Evolutionary conservation across 2,888 invertebrate species (phyloP).

Genomic region (Trachelus tabidus): DNA sequence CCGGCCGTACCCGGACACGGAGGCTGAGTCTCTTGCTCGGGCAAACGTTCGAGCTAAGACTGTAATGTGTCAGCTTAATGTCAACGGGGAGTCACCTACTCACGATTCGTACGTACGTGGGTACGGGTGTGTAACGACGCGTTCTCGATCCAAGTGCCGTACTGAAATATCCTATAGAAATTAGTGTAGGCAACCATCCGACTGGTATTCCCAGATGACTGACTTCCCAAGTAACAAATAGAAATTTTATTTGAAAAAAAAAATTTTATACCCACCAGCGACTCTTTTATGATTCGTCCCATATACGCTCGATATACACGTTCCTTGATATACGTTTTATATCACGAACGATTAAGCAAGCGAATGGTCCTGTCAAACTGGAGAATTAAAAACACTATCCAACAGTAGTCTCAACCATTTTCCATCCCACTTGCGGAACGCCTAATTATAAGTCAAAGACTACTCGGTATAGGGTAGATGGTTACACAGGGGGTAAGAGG

Average conservation of each 20-base stretch:
- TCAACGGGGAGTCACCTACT: constrained; percentile 44
- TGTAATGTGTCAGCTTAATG: constrained; percentile 50
- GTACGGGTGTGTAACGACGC: neutral
- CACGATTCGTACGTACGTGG: constrained; percentile 20
- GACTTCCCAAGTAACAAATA: constrained; percentile 2
- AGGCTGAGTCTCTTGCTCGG: constrained; percentile 29
- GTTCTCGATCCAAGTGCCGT: neutral
- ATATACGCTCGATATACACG: neutral
- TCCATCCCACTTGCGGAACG: neutral
- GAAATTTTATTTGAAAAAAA: constrained; percentile 20
- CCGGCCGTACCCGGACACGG: constrained; percentile 13
- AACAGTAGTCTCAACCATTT: neutral
- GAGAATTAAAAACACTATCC: too few relatives aligned
- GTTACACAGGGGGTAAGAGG: neutral
- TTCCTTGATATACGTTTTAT: too few relatives aligned
- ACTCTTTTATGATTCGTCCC: neutral
- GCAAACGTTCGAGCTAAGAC: constrained; percentile 29
- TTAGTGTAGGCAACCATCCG: neutral
- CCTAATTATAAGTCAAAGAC: neutral
- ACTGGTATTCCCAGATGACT: neutral
- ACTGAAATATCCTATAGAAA: neutral
- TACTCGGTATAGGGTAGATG: neutral
- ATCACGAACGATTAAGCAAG: too few relatives aligned
- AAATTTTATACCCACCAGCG: neutral
- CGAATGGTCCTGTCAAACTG: too few relatives aligned